Base-by-base conservation (phyloP, 2,888 invertebrate genomes). In the Ditula angustiorana region DNA sequence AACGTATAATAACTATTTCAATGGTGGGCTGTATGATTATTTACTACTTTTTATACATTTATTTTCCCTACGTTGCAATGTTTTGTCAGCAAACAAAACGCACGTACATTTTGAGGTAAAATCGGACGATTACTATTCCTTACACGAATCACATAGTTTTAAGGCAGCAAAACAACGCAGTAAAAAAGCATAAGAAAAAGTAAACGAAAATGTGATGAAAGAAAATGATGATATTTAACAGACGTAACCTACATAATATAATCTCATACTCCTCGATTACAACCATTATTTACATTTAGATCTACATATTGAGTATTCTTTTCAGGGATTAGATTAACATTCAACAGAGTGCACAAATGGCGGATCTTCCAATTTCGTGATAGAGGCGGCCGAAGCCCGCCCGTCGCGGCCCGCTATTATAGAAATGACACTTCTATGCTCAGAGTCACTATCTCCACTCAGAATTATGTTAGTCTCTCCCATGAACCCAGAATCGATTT, bases 371-470 rank as follows among this genome's bases (percentile, higher is more conserved):
- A 87, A 71, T 68, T 88, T 85, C 55, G 82, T 77, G 26, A 88
- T 77, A 10, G 90, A 86, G 2, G 87, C 78, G 1, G 85, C 80
- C 0, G 92, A 89, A 0, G 84, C 78, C 23, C 87, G 78, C 0
- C 88, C 87, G 33, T 88, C 88, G 21, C 82, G 80, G 7, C 91
- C 92, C 16, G 91, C 86, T 58, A 88, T 83, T 63, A 92, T 92
- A 0, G 92, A 92, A 76, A 92, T 92, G 24, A 92, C 90, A 81
- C 92, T 92, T 63, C 87, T 83, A 67, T 92, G 92, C 68, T 92
- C 92, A 0, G 92, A 92, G 61, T 92, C 92, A 72, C 92, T 92
- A 61, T 92, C 92, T 26, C 92, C 91, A 73, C 92, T 92, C 67
- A 92, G 74, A 65, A 91, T 86, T 61, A 92, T 91, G 74, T 91